phyloP scores from a whole-genome alignment of 2,797 vertebrate genomes.

The Hipposideros larvatus region DNA sequence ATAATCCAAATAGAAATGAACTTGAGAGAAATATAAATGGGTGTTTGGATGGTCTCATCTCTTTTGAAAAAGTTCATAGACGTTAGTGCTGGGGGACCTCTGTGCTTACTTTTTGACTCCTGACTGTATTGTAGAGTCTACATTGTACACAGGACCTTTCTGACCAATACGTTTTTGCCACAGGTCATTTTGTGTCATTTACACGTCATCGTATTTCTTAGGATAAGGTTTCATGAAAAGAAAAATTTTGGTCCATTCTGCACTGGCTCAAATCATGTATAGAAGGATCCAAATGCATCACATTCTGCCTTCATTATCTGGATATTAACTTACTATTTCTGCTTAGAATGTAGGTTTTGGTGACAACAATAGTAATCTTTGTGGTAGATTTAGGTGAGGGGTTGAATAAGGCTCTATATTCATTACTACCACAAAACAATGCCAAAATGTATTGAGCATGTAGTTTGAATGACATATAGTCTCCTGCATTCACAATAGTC shows the following conservation, averaged over 20 bases:
- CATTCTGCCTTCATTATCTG: background rate
- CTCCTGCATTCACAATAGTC: background rate
- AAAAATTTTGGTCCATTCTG: background rate
- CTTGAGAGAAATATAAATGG: background rate
- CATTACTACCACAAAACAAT: background rate
- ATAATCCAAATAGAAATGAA: background rate
- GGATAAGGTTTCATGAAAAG: background rate
- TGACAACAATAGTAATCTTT: background rate
- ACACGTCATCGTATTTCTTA: background rate
- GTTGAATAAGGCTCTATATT: background rate
- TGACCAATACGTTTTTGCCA: background rate
- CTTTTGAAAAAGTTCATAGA: background rate
- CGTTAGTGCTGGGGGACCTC: background rate
- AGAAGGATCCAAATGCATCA: background rate
- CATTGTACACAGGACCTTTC: background rate
- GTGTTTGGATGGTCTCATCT: background rate
- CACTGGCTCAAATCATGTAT: background rate
- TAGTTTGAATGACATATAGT: background rate
- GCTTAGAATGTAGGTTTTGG: background rate
- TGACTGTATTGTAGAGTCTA: background rate
- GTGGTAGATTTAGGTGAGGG: background rate
- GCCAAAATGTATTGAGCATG: background rate
- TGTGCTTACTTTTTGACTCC: background rate
- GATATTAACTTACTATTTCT: background rate
- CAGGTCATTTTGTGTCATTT: background rate